Conservation (phyloP, 2,797 vertebrate species). For the Onychomys leucogaster region DNA sequence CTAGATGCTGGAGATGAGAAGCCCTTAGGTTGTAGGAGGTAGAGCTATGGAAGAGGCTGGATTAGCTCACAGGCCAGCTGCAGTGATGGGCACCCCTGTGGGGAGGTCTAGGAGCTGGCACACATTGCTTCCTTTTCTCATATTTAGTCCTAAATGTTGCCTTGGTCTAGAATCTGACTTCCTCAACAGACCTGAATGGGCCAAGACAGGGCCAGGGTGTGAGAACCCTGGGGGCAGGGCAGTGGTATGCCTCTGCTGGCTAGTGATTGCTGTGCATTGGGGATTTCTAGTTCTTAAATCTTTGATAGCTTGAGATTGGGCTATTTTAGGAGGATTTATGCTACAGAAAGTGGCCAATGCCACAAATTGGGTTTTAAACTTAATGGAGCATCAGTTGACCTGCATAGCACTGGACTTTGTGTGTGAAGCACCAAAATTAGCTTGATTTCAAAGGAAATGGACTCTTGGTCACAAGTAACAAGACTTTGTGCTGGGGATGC, state of each 20-base stretch:
- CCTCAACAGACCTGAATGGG: background rate
- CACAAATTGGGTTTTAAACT: background rate
- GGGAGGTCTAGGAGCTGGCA: background rate
- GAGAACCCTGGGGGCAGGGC: too few relatives aligned
- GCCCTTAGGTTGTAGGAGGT: background rate
- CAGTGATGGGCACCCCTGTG: background rate
- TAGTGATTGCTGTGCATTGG: accelerated
- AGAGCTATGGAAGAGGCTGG: accelerated
- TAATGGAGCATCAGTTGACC: background rate
- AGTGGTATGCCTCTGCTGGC: background rate
- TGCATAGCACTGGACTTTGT: background rate
- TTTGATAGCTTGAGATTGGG: background rate
- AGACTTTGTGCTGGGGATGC: background rate
- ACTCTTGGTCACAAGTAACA: background rate
- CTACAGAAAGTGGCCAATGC: background rate
- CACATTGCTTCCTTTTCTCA: accelerated
- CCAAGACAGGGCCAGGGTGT: background rate
- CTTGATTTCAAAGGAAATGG: background rate
- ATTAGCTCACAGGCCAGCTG: background rate
- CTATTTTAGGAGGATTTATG: background rate
- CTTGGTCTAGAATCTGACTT: background rate
- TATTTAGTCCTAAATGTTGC: background rate
- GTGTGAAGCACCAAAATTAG: background rate
- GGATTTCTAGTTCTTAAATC: background rate
- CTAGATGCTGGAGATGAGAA: background rate